These are phyloP conservation scores for Butorides virescens DNA, from an alignment of 2,113 vertebrate species.

Conservation along the genomic window DNA sequence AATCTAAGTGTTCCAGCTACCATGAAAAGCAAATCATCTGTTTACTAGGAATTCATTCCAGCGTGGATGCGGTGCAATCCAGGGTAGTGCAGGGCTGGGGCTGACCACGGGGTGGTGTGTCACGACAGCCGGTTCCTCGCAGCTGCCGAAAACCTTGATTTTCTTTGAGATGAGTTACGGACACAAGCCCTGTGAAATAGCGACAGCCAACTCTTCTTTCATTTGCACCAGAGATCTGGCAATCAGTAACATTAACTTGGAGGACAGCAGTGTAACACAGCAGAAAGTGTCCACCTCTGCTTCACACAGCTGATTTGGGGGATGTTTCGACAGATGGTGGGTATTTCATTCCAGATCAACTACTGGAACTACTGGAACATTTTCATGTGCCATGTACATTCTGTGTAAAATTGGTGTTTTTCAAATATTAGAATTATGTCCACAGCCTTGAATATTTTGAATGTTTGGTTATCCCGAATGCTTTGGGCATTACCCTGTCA, in stretches of 20 bases:
- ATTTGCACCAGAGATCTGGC: neutral
- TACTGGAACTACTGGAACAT: neutral
- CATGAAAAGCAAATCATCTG: neutral
- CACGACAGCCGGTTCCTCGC: neutral
- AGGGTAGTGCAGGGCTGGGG: neutral
- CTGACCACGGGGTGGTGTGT: conserved; percentile 59
- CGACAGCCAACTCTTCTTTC: neutral
- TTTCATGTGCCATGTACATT: neutral
- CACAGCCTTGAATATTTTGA: neutral
- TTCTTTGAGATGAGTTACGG: accelerated
- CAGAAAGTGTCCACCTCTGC: neutral
- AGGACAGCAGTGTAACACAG: accelerated
- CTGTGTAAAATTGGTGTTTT: neutral
- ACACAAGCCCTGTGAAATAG: accelerated
- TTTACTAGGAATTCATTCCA: neutral
- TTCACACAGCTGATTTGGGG: neutral
- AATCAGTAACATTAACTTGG: neutral
- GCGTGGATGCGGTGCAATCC: accelerated
- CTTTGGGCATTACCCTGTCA: neutral
- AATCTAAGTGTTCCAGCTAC: neutral
- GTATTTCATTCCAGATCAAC: neutral
- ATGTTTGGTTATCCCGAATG: neutral
- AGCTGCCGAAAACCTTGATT: too few relatives aligned
- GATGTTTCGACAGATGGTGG: neutral
- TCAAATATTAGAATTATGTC: neutral